Evolutionary conservation across 2,888 invertebrate genomes (phyloP).

Genomic region (Drosophila pegasa): DNA sequence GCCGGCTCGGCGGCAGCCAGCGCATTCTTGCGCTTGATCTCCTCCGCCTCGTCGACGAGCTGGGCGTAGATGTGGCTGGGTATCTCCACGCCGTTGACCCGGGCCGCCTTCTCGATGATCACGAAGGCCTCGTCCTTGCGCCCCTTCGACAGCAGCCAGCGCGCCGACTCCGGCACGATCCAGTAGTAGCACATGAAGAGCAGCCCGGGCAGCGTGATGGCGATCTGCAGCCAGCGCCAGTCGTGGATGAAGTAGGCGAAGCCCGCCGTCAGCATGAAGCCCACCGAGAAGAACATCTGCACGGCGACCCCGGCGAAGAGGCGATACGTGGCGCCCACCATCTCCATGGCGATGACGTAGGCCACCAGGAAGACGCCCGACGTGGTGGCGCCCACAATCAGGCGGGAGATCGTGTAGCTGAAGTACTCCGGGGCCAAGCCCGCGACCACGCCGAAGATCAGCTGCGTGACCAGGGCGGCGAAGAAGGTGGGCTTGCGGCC

Average conservation of each 20-base stretch:
- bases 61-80: slow-evolving; percentile 86
- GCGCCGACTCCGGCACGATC: slow-evolving; percentile 91
- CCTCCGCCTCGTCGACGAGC: slow-evolving; percentile 85
- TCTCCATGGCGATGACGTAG: slow-evolving; percentile 91
- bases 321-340: slow-evolving; percentile 90
- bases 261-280: slow-evolving; percentile 89
- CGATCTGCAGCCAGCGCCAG: slow-evolving; percentile 90
- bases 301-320: slow-evolving; percentile 89
- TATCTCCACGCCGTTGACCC: slow-evolving; percentile 88
- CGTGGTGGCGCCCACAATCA: slow-evolving; percentile 90
- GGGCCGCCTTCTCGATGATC: slow-evolving; percentile 88
- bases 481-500: slow-evolving; percentile 91
- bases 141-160: slow-evolving; percentile 89
- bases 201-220: slow-evolving; percentile 89
- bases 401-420: slow-evolving; percentile 88
- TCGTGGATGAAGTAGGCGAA: slow-evolving; percentile 89
- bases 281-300: slow-evolving; percentile 91
- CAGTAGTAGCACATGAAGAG: slow-evolving; percentile 90
- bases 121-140: slow-evolving; percentile 88
- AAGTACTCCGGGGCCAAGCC: slow-evolving; percentile 89
- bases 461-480: slow-evolving; percentile 89
- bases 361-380: slow-evolving; percentile 92
- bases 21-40: slow-evolving; percentile 75
- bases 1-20: slow-evolving; percentile 78
- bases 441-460: slow-evolving; percentile 88